These are phyloP conservation scores for Lates calcarifer DNA, from an alignment of 2,113 vertebrate species.

Conservation along the genomic window DNA sequence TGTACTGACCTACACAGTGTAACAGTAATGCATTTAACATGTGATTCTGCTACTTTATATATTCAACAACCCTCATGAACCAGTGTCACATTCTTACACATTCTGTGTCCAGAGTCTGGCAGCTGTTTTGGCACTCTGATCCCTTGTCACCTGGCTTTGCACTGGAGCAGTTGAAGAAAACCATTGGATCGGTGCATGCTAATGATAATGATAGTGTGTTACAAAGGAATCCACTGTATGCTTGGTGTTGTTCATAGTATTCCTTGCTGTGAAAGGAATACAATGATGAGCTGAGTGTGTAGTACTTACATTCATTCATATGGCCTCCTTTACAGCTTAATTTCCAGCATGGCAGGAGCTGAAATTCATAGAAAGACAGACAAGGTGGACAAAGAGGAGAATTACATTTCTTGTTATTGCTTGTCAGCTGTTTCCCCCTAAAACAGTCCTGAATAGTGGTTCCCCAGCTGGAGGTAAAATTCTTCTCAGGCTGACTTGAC, in stretches of 20 bases:
- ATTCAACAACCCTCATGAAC: not conserved
- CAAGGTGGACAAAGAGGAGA: not conserved
- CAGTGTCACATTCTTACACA: conserved; percentile 86
- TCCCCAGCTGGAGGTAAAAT: not conserved
- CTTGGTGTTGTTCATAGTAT: not conserved
- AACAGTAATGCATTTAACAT: not conserved
- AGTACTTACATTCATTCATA: conserved; percentile 47
- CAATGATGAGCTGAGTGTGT: not conserved
- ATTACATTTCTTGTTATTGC: not conserved
- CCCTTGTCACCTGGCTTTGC: conserved; percentile 74
- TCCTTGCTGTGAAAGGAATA: not conserved
- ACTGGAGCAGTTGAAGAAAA: conserved; percentile 88
- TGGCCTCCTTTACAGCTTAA: conserved; percentile 41
- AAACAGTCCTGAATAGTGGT: not conserved
- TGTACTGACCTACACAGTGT: conserved; percentile 83
- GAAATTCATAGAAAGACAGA: conserved; percentile 48
- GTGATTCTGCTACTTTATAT: not conserved
- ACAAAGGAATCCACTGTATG: not conserved
- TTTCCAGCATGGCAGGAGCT: conserved; percentile 86
- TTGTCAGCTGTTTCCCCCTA: not conserved
- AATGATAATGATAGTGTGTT: conserved; percentile 46
- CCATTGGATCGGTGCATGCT: conserved; percentile 91
- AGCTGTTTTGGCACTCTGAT: conserved; percentile 91
- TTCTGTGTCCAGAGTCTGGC: conserved; percentile 87
- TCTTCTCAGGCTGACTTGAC: not conserved